phyloP scores from a whole-genome alignment of 2,113 vertebrate species.

The Rattus rattus region DNA sequence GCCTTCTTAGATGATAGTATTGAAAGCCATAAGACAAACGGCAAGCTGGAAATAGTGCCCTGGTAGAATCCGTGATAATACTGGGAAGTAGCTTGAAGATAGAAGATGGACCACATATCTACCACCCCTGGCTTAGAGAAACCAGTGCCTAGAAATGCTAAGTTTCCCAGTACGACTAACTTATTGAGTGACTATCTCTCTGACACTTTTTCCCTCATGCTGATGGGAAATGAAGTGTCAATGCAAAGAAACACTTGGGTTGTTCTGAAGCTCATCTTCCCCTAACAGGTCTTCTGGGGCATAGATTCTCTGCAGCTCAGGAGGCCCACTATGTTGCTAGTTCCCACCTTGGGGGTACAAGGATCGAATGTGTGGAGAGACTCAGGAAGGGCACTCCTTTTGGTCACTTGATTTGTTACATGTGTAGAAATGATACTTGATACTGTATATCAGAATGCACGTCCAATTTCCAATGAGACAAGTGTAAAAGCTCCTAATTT shows the following conservation, averaged over 20 bases:
- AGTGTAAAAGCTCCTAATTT: background rate
- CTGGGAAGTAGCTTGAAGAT: conserved; percentile 3
- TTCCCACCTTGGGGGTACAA: background rate
- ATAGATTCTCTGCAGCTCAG: background rate
- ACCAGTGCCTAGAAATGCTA: conserved; percentile 38
- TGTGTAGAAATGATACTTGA: background rate
- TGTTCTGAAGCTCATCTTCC: background rate
- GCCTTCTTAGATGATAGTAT: conserved; percentile 2
- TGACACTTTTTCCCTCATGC: background rate
- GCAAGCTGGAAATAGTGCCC: conserved; percentile 37
- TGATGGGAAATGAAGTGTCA: conserved; percentile 63
- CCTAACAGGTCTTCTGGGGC: background rate
- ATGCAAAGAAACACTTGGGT: background rate
- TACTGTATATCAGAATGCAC: background rate
- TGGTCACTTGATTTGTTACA: background rate
- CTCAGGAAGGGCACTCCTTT: background rate
- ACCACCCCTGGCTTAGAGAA: conserved; percentile 44
- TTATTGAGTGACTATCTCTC: background rate
- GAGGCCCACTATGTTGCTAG: background rate
- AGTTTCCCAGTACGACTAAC: conserved; percentile 52
- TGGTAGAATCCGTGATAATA: background rate
- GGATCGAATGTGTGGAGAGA: background rate
- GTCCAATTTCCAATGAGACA: background rate
- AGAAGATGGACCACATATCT: background rate
- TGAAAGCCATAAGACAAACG: conserved; percentile 56